These are phyloP conservation scores for Tenthredo notha DNA, from an alignment of 2,888 invertebrate species.

Conservation along the genomic window DNA sequence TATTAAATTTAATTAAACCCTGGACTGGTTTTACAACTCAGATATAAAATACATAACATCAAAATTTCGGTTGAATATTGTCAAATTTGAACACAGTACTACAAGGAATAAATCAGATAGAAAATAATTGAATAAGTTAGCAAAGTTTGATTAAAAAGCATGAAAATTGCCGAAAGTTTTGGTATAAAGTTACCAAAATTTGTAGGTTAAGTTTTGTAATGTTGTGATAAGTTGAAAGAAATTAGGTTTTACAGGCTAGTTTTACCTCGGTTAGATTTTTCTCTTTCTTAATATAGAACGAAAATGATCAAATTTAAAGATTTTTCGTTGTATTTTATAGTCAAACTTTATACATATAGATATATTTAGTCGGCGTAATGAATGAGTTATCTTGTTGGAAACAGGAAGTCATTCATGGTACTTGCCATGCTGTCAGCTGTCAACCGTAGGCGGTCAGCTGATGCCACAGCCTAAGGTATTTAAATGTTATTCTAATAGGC, in stretches of 20 bases:
- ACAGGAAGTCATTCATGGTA: constrained; percentile 47
- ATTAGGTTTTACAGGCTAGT: neutral
- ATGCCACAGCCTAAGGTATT: neutral
- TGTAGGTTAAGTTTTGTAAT: constrained; percentile 22
- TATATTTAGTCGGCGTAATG: constrained; percentile 13
- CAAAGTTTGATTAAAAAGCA: neutral
- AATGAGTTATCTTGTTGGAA: constrained; percentile 35
- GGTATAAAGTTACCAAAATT: neutral
- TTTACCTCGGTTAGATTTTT: neutral
- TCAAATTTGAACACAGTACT: neutral
- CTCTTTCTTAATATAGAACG: neutral
- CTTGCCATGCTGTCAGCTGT: constrained; percentile 46
- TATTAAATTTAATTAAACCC: neutral
- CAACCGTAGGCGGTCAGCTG: constrained; percentile 41
- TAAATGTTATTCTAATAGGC: neutral
- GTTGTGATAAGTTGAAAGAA: neutral
- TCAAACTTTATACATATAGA: neutral
- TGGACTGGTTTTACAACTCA: neutral
- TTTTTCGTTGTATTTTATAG: neutral
- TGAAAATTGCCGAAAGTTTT: neutral
- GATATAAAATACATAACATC: neutral
- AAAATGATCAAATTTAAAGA: neutral
- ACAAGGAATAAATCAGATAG: neutral
- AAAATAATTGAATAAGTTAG: neutral
- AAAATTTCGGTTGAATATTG: neutral